Base-by-base conservation (phyloP, 2,113 vertebrate genomes). In the Micromys minutus region DNA sequence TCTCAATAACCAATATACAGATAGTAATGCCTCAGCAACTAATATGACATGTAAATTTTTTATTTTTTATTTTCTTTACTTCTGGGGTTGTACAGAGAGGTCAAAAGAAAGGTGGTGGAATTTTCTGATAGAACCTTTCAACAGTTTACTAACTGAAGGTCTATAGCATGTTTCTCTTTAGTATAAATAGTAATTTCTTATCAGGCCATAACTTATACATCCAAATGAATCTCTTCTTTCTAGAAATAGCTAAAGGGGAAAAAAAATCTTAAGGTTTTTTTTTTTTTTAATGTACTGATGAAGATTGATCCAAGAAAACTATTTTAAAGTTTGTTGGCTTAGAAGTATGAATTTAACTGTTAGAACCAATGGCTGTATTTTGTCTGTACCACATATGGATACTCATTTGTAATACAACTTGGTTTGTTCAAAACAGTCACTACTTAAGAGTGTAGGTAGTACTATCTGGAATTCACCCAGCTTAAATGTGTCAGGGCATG, bases 21-120 rank as follows among this genome's bases (percentile, higher is more conserved):
- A 47, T 31, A 84, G 39, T 47, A 67, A 34, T 47, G 36, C 29
- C 42, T 65, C 61, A 21, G 19, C 63, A 63, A 84, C 80, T 84
- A 63, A 47, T 67, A 50, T 15, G 31, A 67, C 34, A 22, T 50
- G 12, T 50, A 34, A 22, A 22, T 31, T 84, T 61, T 83, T 31
- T 1, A 42, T 17, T 55, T 77, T 39, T 21, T 21, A 34, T 77
- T 52, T 94, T 98, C 98, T 95, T 94, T 92, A 95, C 94, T 69
- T 95, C 59, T 61, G 42, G 21, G 22, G 24, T 13, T 13, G 12
- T 26, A 31, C 7, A 3, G 6, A 29, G 3, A 55, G 36, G 34
- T 87, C 12, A 26, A 47, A 47, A 34, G 59, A 85, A 85, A 79
- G 45, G 36, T 59, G 45, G 52, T 91, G 74, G 24, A 26, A 52